Percentiles rank a stretch among this genome's conserved stretches.
These are phyloP conservation scores for Acestrorhynchus altus DNA, from an alignment of 2,797 vertebrate genomes.

Conservation along the genomic window DNA sequence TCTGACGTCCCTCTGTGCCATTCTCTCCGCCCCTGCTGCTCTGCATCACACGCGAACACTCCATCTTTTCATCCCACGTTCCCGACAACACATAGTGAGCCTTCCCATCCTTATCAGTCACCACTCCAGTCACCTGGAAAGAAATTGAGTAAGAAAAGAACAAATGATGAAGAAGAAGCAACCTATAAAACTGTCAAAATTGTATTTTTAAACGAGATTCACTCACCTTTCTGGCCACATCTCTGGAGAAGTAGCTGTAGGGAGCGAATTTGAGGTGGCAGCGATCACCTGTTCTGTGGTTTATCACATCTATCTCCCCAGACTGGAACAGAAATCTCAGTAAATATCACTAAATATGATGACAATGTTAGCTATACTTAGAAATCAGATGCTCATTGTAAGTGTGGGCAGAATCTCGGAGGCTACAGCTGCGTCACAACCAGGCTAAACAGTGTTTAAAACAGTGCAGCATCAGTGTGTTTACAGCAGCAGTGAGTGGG, in stretches of 20 bases:
- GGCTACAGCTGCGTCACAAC: no score
- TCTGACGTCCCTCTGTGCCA: slow-evolving; percentile 84
- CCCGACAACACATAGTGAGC: slow-evolving; percentile 90
- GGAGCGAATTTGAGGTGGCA: slow-evolving; percentile 96
- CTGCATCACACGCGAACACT: slow-evolving; percentile 86
- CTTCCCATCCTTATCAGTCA: slow-evolving; percentile 88
- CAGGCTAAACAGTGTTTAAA: no score
- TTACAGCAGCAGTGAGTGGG: no score
- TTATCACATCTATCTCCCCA: slow-evolving; percentile 94
- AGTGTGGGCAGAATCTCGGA: no score
- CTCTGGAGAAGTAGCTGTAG: slow-evolving; percentile 97
- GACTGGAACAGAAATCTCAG: slow-evolving; percentile 75
- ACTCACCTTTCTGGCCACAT: slow-evolving; percentile 90
- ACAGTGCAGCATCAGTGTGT: no score
- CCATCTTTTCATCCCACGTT: slow-evolving; percentile 98
- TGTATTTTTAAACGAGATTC: no score
- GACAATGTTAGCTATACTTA: no score
- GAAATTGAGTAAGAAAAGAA: background rate
- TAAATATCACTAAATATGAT: no score
- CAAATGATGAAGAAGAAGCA: background rate
- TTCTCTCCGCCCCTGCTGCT: slow-evolving; percentile 85
- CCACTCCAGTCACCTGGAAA: slow-evolving; percentile 92
- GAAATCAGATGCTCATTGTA: no score
- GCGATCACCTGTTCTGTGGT: slow-evolving; percentile 92
- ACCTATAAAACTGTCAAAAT: no score